Evolutionary conservation across 2,888 invertebrate genomes (phyloP).

Genomic region (Lithosia quadra): DNA sequence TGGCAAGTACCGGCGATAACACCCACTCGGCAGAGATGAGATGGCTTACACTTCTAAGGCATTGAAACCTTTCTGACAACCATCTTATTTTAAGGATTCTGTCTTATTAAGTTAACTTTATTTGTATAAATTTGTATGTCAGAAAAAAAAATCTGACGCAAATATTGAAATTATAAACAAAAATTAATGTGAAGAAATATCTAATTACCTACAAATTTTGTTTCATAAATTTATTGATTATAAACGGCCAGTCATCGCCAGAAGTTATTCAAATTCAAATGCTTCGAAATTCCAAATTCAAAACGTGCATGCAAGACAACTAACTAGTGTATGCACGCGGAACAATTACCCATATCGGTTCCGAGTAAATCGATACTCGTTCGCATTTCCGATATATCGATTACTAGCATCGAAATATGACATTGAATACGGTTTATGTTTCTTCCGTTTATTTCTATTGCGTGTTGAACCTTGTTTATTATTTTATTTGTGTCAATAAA

Average conservation of each 20-base stretch:
- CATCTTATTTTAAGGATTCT: neutral
- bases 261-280: slow-evolving; percentile 38
- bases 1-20: slow-evolving; percentile 15
- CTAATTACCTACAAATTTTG: neutral
- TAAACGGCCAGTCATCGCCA: slow-evolving; percentile 48
- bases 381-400: slow-evolving; percentile 19
- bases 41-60: slow-evolving; percentile 1
- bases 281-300: slow-evolving; percentile 52
- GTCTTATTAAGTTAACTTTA: neutral
- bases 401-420: slow-evolving; percentile 12
- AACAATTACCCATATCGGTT: slow-evolving; percentile 27
- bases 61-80: neutral
- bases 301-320: slow-evolving; percentile 43
- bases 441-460: slow-evolving; percentile 23
- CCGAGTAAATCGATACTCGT: slow-evolving; percentile 31
- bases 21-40: slow-evolving; percentile 11
- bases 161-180: too few species aligned
- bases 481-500: slow-evolving; percentile 19
- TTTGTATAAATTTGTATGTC: too few species aligned
- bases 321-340: slow-evolving; percentile 40
- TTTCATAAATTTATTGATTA: neutral
- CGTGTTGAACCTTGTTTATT: slow-evolving; percentile 5
- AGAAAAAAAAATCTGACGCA: too few species aligned
- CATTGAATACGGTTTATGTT: slow-evolving; percentile 15
- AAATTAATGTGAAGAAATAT: too few species aligned